phyloP scores from a whole-genome alignment of 2,888 invertebrate genomes.

The Synanthedon myopaeformis region DNA sequence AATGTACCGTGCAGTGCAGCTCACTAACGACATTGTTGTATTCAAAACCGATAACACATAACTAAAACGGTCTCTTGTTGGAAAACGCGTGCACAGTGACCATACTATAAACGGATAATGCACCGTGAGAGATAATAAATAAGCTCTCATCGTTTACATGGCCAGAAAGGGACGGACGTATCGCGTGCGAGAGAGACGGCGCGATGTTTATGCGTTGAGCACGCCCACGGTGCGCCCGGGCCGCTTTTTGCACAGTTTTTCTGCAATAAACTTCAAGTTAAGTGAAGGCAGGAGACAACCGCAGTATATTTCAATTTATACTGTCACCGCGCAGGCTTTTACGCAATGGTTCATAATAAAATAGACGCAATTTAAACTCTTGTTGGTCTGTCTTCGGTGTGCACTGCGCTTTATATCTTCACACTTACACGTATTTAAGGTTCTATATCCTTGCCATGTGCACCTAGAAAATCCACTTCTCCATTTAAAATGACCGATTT shows the following conservation, averaged over 20 bases:
- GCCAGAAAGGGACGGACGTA: slow-evolving; percentile 17
- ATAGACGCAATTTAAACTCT: background rate
- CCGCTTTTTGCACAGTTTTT: slow-evolving; percentile 38
- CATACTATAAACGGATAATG: slow-evolving; percentile 19
- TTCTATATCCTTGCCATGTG: no score
- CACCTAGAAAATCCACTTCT: no score
- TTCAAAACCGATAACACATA: background rate
- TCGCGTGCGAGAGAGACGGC: slow-evolving; percentile 21
- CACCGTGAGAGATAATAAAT: slow-evolving; percentile 36
- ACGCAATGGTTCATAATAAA: background rate
- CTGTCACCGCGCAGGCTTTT: slow-evolving; percentile 5
- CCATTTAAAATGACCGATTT: no score
- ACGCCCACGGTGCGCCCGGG: slow-evolving; percentile 41
- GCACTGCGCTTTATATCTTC: background rate
- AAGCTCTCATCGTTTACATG: slow-evolving; percentile 46
- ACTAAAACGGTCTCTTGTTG: background rate
- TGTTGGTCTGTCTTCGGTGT: background rate
- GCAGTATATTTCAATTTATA: slow-evolving; percentile 26
- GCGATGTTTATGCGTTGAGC: slow-evolving; percentile 29
- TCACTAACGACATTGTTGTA: background rate
- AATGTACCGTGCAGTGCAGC: background rate
- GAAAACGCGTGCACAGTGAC: background rate
- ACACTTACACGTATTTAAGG: background rate
- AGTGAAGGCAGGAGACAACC: slow-evolving; percentile 24
- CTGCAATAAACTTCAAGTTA: slow-evolving; percentile 33